Evolutionary conservation across 2,888 invertebrate genomes (phyloP), one percentile per base, ranked within the genome.

Genomic region (Lacanobia oleracea): DNA sequence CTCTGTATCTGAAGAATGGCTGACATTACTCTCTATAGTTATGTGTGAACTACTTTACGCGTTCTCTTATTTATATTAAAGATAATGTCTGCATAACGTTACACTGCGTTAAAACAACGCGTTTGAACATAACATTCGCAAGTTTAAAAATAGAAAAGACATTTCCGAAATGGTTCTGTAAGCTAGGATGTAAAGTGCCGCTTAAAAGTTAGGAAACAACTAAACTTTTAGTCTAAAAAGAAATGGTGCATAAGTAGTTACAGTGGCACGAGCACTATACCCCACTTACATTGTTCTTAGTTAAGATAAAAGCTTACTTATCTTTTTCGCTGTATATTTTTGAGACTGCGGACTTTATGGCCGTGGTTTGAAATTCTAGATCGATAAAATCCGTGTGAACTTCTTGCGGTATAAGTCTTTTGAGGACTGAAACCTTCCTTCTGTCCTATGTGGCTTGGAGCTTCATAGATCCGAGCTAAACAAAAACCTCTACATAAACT

Each of bases 121-220:
- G 60, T 40, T 12, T 37, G 23, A 62, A 77, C 62, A 72, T n/a
- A n/a, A n/a, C n/a, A n/a, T n/a, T n/a, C n/a, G n/a, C n/a, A n/a
- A n/a, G 43, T 81, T 79, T 79, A 69, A 69, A 77, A 82, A 82
- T 79, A 78, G 79, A 69, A 78, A 73, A 69, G 54, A 64, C 68
- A 69, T 82, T 82, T 63, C 61, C 16, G 16, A 73, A 82, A 82
- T 60, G 66, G 72, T 60, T 70, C 64, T 73, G 69, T 80, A 78
- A 80, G 73, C 79, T 43, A 67, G 59, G 66, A 78, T 78, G 80
- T 73, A 77, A 79, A 79, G 82, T 82, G 67, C 61, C 67, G 79
- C 67, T 79, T 82, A 77, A 72, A 77, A 82, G 50, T 79, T 79
- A 71, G n/a, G 59, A 10, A 67, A 81, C 71, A 67, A 81, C 82